phyloP scores from a whole-genome alignment of 2,113 vertebrate genomes.

The Pygoscelis antarcticus region DNA sequence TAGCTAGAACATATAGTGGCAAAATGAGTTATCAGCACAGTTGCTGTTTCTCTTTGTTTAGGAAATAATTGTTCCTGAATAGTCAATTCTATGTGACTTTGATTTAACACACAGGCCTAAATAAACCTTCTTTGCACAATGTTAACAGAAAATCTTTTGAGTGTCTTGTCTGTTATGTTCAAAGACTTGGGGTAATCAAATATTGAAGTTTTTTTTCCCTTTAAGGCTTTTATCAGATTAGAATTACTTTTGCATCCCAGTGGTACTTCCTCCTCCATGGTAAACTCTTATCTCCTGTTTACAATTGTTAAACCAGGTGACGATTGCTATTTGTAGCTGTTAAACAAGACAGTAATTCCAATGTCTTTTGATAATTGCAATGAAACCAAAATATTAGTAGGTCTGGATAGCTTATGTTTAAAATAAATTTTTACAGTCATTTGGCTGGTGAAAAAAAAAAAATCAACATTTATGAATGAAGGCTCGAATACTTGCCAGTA shows the following conservation, averaged over 20 bases:
- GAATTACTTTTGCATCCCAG: neutral
- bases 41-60: neutral
- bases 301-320: neutral
- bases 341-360: neutral
- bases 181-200: neutral
- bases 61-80: neutral
- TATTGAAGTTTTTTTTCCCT: neutral
- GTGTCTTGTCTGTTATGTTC: neutral
- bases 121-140: neutral
- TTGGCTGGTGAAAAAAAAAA: neutral
- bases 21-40: neutral
- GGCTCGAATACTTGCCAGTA: neutral
- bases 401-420: neutral
- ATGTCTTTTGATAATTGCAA: neutral
- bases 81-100: neutral
- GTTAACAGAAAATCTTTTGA: neutral
- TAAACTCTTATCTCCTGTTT: neutral
- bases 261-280: neutral
- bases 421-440: neutral
- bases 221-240: neutral
- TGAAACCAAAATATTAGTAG: neutral
- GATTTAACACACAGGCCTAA: neutral
- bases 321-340: neutral
- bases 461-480: neutral
- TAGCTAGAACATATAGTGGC: neutral